Evolutionary conservation across 2,797 vertebrate species (phyloP), one percentile per base, ranked within the genome.

Genomic region (Manis crassicaudata): DNA sequence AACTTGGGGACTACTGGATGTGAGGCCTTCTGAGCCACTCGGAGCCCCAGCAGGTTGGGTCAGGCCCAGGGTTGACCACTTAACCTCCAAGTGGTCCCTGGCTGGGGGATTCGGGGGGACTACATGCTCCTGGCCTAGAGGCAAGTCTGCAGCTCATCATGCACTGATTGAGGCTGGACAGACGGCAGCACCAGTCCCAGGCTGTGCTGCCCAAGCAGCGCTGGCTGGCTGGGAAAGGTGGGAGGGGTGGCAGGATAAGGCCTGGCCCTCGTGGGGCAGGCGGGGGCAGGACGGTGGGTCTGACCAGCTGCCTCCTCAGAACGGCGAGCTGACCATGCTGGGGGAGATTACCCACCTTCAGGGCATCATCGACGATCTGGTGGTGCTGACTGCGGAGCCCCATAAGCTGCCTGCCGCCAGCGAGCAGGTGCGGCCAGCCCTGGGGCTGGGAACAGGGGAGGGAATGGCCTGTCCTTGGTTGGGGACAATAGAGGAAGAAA

Each of bases 321-420:
- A 99, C 0, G 99, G 99, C 35, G 99, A 99, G 98, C 99, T 99
- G 32, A 99, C 99, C 95, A 99, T 99, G 99, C 98, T 99, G 98
- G 99, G 99, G 32, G 99, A 99, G 98, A 99, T 99, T 96, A 99
- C 99, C 13, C 99, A 99, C 97, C 98, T 99, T 35, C 99, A 99
- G 98, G 99, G 99, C 96, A 99, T 99, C 97, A 99, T 99, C 14
- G 99, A 99, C 93, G 99, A 99, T 98, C 99, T 99, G 97, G 99
- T 99, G 60, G 98, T 99, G 92, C 98, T 99, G 98, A 99, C 99
- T 0, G 99, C 99, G 0, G 99, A 99, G 93, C 99, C 99, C 7
- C 99, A 99, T 98, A 99, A 99, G 98, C 98, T 99, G 98, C 99
- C 99, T 17, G 98, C 99, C 0, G 99, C 99, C 97, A 99, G 99